A percentile compares a stretch with the other conserved stretches of the same genome.
phyloP scores from a whole-genome alignment of 2,888 invertebrate genomes.

The Cyclophora albipunctata region DNA sequence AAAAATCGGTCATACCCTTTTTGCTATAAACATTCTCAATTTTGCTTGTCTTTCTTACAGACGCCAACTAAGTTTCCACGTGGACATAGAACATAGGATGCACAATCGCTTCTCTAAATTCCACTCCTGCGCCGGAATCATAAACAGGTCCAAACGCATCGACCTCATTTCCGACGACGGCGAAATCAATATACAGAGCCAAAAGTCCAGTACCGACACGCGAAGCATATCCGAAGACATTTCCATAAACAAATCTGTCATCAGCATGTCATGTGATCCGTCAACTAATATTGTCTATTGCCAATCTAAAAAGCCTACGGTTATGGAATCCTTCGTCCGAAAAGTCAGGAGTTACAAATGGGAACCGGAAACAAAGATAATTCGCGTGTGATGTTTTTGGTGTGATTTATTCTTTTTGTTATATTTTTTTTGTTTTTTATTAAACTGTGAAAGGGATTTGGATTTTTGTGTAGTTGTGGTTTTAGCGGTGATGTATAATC shows the following conservation, averaged over 20 bases:
- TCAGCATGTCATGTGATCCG: slow-evolving; percentile 37
- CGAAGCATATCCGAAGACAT: slow-evolving; percentile 18
- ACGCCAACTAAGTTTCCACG: slow-evolving; percentile 48
- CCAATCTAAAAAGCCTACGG: slow-evolving; percentile 38
- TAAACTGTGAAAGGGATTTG: neutral
- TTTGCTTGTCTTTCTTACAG: slow-evolving; percentile 22
- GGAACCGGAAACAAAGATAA: slow-evolving; percentile 58
- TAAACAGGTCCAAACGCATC: slow-evolving; percentile 18
- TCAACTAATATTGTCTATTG: slow-evolving; percentile 48
- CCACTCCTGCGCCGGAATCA: slow-evolving; percentile 44
- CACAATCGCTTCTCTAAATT: slow-evolving; percentile 48
- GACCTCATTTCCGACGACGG: slow-evolving; percentile 28
- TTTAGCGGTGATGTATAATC: too few relatives aligned
- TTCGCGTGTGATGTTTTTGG: slow-evolving; percentile 35
- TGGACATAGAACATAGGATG: slow-evolving; percentile 42
- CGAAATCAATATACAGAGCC: slow-evolving; percentile 27
- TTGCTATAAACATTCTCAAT: too few relatives aligned
- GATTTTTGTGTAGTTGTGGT: neutral
- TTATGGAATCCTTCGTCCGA: slow-evolving; percentile 26
- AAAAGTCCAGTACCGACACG: slow-evolving; percentile 10
- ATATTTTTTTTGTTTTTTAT: neutral
- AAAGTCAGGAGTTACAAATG: slow-evolving; percentile 45
- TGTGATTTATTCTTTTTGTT: neutral
- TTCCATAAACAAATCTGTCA: slow-evolving; percentile 24
- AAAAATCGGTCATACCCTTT: neutral